Base-by-base conservation (phyloP, 2,888 invertebrate species). In the Laothoe populi region DNA sequence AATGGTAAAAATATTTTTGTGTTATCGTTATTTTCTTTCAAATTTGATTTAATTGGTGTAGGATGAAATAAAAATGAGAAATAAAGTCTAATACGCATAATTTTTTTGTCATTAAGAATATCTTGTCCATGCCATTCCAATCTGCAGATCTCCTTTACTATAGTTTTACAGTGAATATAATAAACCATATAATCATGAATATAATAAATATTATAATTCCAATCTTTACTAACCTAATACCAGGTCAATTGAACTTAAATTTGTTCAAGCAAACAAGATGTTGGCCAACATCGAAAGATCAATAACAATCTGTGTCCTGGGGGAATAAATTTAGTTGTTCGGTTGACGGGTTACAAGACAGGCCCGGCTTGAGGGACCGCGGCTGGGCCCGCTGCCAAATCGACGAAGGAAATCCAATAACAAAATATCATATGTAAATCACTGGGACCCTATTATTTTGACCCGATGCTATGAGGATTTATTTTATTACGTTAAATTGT, bases 281-380 rank as follows among this genome's bases (percentile, higher is more conserved):
- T n/a, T n/a, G 19, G 19, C 31, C 19, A 8, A 53, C 26, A 31
- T 53, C 19, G 19, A 35, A 49, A 35, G 45, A 59, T 59, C 44
- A 59, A 59, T 59, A 45, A 31, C 59, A 59, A 59, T 59, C 59
- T 45, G 45, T 44, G 44, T 11, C 16, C 45, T 31, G 16, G 5
- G 45, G 31, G 45, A 59, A 44, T 59, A 44, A 45, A 59, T 59
- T 45, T 59, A 26, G 26, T 59, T 53, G 53, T 53, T 53, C 35
- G 53, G 31, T 35, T 53, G 53, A 53, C 53, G 35, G 49, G 49
- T 31, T 53, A 53, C 53, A 53, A 31, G 31, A 19, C 53, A 53
- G 53, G 53, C 19, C 19, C 53, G 53, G 35, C 35, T 35, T 35
- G 53, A 35, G 53, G 53, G 31, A 19, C 11, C 31, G 35, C 1